These are phyloP conservation scores for Arctopsyche grandis DNA, from an alignment of 1,140 invertebrate genomes.

Conservation along the genomic window DNA sequence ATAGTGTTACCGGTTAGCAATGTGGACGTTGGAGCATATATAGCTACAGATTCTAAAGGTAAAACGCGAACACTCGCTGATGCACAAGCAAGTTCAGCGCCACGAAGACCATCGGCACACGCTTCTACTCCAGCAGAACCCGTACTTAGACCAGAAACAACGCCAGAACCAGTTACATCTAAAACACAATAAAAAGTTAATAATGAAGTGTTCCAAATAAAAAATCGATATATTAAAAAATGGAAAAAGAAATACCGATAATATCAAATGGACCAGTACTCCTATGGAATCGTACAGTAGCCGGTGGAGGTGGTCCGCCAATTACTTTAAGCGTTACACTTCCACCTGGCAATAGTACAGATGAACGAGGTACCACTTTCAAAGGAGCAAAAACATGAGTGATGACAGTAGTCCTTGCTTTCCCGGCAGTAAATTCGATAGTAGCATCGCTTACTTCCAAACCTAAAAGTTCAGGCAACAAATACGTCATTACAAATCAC, in stretches of 20 bases:
- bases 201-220: not conserved
- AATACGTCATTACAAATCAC: constrained; percentile 25
- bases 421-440: constrained; percentile 38
- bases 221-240: not conserved
- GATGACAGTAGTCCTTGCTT: not conserved
- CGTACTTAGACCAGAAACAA: constrained; percentile 27
- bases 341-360: constrained; percentile 46
- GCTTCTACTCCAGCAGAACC: constrained; percentile 42
- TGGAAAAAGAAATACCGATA: constrained; percentile 5
- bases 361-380: constrained; percentile 35
- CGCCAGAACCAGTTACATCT: constrained; percentile 38
- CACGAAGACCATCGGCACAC: constrained; percentile 27
- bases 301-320: constrained; percentile 48
- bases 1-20: constrained; percentile 46
- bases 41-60: constrained; percentile 39
- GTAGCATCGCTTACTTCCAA: constrained; percentile 44
- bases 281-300: constrained; percentile 12
- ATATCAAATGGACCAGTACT: not conserved
- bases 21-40: constrained; percentile 42
- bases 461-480: constrained; percentile 34
- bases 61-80: constrained; percentile 41
- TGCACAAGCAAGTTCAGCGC: constrained; percentile 29
- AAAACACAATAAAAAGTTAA: constrained; percentile 30
- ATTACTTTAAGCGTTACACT: constrained; percentile 23
- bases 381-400: constrained; percentile 49